Base-by-base conservation (phyloP, 1,140 invertebrate genomes). In the Asobara japonica region DNA sequence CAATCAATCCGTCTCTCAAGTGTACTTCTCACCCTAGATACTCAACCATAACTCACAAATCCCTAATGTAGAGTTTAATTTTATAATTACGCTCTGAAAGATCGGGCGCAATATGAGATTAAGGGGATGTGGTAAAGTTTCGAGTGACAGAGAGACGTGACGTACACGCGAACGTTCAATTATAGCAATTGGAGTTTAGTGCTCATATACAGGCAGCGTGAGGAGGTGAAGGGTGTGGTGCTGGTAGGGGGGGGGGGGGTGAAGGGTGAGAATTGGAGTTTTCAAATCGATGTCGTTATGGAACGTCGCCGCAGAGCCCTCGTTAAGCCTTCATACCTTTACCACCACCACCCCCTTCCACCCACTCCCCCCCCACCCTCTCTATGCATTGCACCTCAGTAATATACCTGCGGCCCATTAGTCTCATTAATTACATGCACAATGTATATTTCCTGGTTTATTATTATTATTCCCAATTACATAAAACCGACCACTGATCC, bases 391-490 rank as follows among this genome's bases (percentile, higher is more conserved):
- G n/a, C 45, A 51, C 22, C 60, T 22, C 38, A 27, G 62, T 56
- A 65, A 2, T 38, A 66, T 38, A 25, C 64, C 48, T 27, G 72
- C 64, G 51, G 22, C 3, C 76, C 75, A 76, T 84, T 82, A 78
- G 80, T 81, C 77, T 78, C 72, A 84, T 86, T 83, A 83, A 83
- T 85, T 82, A 81, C 81, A 79, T 68, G 72, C 72, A 60, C 71
- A 68, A 74, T 79, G 79, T 86, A 85, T 84, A 85, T 84, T 85
- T 13, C 41, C n/a, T 31, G 20, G 16, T 51, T 36, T 66, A 10
- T 25, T 66, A 45, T 45, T 71, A 68, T 69, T 64, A 27, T 65
- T 62, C 29, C 22, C 33, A 33, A 60, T 69, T 60, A 33, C 36
- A 69, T 60, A 30, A 33, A 33, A 51, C 33, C 48, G 48, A 13